phyloP scores from a whole-genome alignment of 2,797 vertebrate species.

The Holocentrus rufus region DNA sequence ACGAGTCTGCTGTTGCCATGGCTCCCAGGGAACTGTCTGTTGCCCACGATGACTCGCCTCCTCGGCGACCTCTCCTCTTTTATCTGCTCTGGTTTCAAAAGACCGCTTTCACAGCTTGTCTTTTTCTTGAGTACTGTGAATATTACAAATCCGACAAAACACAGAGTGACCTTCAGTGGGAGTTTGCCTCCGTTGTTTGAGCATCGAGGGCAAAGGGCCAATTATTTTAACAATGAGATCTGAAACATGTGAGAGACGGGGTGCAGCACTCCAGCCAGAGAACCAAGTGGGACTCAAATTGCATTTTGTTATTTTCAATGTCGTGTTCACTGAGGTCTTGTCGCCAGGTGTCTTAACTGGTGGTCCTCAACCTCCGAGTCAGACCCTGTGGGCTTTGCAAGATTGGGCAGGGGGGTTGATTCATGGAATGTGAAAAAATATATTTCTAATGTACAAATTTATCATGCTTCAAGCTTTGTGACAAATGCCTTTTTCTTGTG shows the following conservation, averaged over 20 bases:
- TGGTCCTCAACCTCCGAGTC: neutral
- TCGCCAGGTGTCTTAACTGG: neutral
- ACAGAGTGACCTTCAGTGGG: slow-evolving; percentile 2
- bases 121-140: slow-evolving; percentile 37
- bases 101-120: slow-evolving; percentile 35
- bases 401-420: neutral
- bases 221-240: neutral
- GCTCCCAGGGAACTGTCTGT: slow-evolving; percentile 68
- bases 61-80: slow-evolving; percentile 62
- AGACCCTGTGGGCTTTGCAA: neutral
- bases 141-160: slow-evolving; percentile 8
- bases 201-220: neutral
- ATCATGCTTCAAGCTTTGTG: slow-evolving; percentile 39
- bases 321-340: too few relatives aligned
- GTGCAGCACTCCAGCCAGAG: neutral
- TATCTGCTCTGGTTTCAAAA: slow-evolving; percentile 46
- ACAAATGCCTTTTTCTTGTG: slow-evolving; percentile 44
- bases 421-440: neutral
- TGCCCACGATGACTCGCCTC: slow-evolving; percentile 47
- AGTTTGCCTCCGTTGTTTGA: neutral
- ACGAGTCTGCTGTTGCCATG: slow-evolving; percentile 79
- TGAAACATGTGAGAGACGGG: neutral
- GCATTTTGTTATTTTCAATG: slow-evolving; percentile 27
- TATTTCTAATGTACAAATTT: slow-evolving; percentile 36
- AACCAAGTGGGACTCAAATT: neutral